A percentile compares a stretch with the other conserved stretches of the same genome.
These are phyloP conservation scores for Halcyon badia DNA, from an alignment of 2,797 vertebrate genomes.

Conservation along the genomic window DNA sequence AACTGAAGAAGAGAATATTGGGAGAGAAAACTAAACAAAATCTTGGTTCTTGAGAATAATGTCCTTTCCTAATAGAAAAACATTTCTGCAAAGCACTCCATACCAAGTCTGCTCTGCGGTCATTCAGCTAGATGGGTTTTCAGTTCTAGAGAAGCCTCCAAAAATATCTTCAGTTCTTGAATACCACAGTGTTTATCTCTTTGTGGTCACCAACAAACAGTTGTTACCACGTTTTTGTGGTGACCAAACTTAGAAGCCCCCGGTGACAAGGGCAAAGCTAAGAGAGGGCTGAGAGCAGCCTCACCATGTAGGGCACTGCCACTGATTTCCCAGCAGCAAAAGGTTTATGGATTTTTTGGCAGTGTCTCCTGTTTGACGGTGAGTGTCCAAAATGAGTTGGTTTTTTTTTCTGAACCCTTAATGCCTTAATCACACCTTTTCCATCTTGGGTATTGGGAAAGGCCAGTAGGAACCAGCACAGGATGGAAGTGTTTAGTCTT, in stretches of 20 bases:
- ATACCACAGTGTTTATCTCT: slow-evolving; percentile 46
- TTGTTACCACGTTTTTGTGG: slow-evolving; percentile 46
- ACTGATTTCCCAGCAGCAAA: slow-evolving; percentile 4
- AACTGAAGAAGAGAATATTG: background rate
- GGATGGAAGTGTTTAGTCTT: background rate
- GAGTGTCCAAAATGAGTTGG: background rate
- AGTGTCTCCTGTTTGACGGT: background rate
- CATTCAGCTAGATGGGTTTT: slow-evolving; percentile 16
- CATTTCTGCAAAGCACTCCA: background rate
- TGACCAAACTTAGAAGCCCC: slow-evolving; percentile 53
- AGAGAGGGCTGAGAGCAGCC: background rate
- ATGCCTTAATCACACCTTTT: background rate
- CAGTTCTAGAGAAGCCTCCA: slow-evolving; percentile 29
- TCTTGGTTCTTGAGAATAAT: background rate
- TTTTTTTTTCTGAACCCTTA: background rate
- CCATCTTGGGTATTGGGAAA: background rate
- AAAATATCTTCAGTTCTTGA: slow-evolving; percentile 59
- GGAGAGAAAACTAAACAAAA: background rate
- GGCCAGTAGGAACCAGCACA: background rate
- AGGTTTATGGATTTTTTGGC: background rate
- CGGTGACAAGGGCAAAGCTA: background rate
- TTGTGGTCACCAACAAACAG: slow-evolving; percentile 60
- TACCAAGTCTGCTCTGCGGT: background rate
- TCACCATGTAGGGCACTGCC: background rate
- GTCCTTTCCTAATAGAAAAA: background rate